phyloP scores from a whole-genome alignment of 1,140 invertebrate genomes.

The Phymastichus coffea region DNA sequence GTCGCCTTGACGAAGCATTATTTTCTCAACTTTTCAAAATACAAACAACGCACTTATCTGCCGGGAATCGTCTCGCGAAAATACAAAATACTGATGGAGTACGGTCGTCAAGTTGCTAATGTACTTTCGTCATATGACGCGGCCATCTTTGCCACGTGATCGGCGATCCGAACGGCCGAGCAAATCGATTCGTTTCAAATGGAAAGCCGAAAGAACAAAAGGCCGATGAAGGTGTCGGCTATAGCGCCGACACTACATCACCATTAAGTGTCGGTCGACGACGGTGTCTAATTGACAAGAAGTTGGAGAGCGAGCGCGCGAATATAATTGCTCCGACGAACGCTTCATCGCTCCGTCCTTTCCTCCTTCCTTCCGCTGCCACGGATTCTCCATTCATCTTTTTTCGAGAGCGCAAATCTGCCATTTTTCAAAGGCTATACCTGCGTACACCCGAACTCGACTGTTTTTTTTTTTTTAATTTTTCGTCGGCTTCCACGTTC shows the following conservation, averaged over 20 bases:
- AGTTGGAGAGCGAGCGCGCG: too few relatives aligned
- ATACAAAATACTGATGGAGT: too few relatives aligned
- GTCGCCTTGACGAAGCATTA: too few relatives aligned
- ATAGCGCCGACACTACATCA: slow-evolving; percentile 41
- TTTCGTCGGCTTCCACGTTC: slow-evolving; percentile 28
- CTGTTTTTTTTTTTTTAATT: slow-evolving; percentile 25
- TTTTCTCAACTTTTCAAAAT: too few relatives aligned
- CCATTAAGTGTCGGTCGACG: slow-evolving; percentile 39
- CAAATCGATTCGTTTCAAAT: slow-evolving; percentile 16
- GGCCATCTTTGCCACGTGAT: too few relatives aligned
- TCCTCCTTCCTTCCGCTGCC: not conserved
- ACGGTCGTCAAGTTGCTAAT: too few relatives aligned
- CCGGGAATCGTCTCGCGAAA: too few relatives aligned
- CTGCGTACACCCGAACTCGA: too few relatives aligned
- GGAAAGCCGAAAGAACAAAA: slow-evolving; percentile 13
- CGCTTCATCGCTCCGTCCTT: not conserved
- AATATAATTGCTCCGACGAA: slow-evolving; percentile 36
- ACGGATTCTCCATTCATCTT: not conserved
- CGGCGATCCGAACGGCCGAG: too few relatives aligned
- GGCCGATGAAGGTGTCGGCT: slow-evolving; percentile 32
- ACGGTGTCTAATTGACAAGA: slow-evolving; percentile 39
- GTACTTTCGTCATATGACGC: too few relatives aligned
- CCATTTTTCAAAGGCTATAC: slow-evolving; percentile 31
- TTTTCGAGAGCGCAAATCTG: not conserved
- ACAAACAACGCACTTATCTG: too few relatives aligned